Base-by-base conservation (phyloP, 1,140 invertebrate genomes). In the Chionoecetes opilio region DNA sequence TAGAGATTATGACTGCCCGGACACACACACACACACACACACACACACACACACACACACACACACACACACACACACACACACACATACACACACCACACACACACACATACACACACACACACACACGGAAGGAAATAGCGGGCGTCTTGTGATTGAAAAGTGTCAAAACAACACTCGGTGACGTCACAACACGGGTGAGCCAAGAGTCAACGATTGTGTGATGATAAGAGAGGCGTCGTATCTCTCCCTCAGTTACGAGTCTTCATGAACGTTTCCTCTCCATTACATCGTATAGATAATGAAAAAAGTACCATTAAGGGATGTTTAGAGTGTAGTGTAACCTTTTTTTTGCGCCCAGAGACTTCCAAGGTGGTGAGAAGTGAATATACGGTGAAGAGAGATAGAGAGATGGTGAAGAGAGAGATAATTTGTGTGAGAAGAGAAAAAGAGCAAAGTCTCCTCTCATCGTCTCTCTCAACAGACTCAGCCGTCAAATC, bases 11-110 rank as follows among this genome's bases (percentile, higher is more conserved):
- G 46, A 53, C 11, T 9, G 46, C 46, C 26, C 63, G n/a, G 21
- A 75, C 63, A n/a, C 63, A 75, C 53, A 9, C 9, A 75, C 53
- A 75, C 53, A 75, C 53, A 75, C 53, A 75, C 53, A 75, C 53
- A 75, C 53, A 75, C 53, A 75, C 53, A 75, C 53, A 75, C 53
- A 75, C 53, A 75, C 53, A 75, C 53, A 75, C 53, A 75, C 53
- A 75, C 53, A 75, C 53, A 75, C 63, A 75, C 63, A 75, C 63
- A 75, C 63, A 75, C 63, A 75, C 63, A 75, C 63, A 75, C 63
- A 75, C 63, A 75, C 63, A 75, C 63, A 75, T 26, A 75, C 63
- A 75, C 63, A 75, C 63, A 75, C n/a, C 63, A 75, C 63, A 75
- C 63, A 2, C 6, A 75, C 63, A 75, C 63, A 75, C 63, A 75